These are phyloP conservation scores for Epirrhoe tristata DNA, from an alignment of 2,888 invertebrate genomes.

Conservation along the genomic window DNA sequence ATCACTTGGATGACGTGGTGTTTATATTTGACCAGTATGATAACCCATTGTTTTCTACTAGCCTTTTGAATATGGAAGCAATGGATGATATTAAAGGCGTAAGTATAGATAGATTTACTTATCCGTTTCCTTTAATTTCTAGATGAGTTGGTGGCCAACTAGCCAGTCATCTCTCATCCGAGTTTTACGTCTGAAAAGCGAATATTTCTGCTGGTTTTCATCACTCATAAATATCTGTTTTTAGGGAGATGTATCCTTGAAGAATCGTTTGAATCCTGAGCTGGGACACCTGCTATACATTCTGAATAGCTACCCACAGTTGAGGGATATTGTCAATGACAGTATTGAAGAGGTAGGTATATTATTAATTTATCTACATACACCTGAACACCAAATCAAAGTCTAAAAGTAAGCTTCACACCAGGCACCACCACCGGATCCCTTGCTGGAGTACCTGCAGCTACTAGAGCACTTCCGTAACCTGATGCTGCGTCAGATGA, in stretches of 20 bases:
- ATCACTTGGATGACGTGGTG: conserved; percentile 71
- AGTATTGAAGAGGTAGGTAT: conserved; percentile 62
- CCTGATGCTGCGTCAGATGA: conserved; percentile 27
- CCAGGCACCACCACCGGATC: conserved; percentile 16
- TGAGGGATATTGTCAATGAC: conserved; percentile 62
- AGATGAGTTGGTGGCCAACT: background rate
- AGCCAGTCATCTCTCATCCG: too few relatives aligned
- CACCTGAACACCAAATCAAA: background rate
- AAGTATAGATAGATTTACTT: conserved; percentile 34
- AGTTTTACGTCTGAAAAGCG: too few relatives aligned
- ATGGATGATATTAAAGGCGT: conserved; percentile 75
- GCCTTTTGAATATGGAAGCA: conserved; percentile 67
- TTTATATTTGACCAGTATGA: conserved; percentile 78
- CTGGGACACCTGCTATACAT: conserved; percentile 73
- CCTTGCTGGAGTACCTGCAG: conserved; percentile 20
- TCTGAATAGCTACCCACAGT: conserved; percentile 67
- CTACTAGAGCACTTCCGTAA: conserved; percentile 23
- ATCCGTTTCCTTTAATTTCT: background rate
- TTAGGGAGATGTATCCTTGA: conserved; percentile 71
- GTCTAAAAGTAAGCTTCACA: background rate
- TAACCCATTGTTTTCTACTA: conserved; percentile 68
- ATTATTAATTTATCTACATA: background rate
- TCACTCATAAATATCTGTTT: conserved; percentile 28
- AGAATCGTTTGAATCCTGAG: conserved; percentile 74
- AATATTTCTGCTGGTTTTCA: background rate